Percentiles rank a stretch among this genome's conserved stretches.
phyloP scores from a whole-genome alignment of 2,113 vertebrate species.

The Anser brachyrhynchus region DNA sequence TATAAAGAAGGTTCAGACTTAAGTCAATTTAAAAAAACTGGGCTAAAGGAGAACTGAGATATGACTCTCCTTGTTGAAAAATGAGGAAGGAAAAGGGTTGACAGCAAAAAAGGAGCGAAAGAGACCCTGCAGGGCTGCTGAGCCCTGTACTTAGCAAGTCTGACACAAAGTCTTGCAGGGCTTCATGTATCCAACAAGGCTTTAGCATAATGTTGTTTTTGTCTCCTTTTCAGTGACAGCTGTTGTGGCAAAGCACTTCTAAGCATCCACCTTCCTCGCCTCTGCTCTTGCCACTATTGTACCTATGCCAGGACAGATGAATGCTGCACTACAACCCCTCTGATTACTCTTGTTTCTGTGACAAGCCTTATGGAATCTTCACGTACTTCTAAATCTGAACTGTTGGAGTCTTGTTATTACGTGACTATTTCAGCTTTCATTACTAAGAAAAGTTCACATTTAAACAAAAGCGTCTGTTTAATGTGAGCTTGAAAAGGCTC shows the following conservation, averaged over 20 bases:
- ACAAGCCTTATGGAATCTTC: background rate
- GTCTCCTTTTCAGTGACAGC: background rate
- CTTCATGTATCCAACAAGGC: background rate
- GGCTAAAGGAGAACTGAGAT: background rate
- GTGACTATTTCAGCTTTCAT: background rate
- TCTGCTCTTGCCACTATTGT: background rate
- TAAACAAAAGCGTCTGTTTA: slow-evolving; percentile 11
- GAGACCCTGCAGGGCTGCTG: background rate
- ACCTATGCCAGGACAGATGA: background rate
- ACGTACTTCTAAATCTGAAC: background rate
- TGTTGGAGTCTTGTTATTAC: background rate
- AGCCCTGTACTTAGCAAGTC: background rate
- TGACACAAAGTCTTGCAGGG: background rate
- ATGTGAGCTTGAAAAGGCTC: background rate
- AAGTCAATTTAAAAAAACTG: background rate
- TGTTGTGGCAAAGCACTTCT: background rate
- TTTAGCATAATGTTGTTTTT: background rate
- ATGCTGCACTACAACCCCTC: background rate
- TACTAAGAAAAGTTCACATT: background rate
- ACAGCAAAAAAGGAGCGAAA: background rate
- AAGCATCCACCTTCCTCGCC: background rate
- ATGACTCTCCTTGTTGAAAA: background rate
- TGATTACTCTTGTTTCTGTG: background rate
- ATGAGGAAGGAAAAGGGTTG: background rate
- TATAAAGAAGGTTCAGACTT: background rate